A percentile compares a stretch with the other conserved stretches of the same genome.
phyloP scores from a whole-genome alignment of 2,113 vertebrate species.

The Lagopus muta region DNA sequence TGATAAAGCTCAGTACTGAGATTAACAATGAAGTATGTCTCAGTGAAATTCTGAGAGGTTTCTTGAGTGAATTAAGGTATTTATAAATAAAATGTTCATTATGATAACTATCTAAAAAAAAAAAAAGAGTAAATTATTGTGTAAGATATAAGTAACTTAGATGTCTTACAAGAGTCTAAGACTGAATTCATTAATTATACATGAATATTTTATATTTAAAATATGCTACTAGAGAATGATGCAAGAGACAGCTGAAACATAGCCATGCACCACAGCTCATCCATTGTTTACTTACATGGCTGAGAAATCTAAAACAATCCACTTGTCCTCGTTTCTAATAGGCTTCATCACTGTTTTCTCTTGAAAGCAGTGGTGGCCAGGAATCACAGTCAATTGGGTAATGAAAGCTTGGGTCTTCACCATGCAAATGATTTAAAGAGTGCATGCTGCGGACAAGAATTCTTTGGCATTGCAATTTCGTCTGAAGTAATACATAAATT shows the following conservation, averaged over 20 bases:
- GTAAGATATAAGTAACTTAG: neutral
- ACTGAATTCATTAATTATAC: neutral
- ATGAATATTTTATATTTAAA: neutral
- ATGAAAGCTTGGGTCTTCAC: neutral
- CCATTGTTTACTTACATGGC: neutral
- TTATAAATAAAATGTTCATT: neutral
- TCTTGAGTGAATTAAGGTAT: neutral
- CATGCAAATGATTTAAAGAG: neutral
- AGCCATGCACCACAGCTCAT: fast-evolving
- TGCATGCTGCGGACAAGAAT: neutral
- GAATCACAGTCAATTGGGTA: fast-evolving
- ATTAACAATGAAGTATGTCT: neutral
- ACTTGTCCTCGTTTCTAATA: neutral
- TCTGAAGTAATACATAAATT: neutral
- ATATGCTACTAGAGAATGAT: neutral
- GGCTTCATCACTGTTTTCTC: neutral
- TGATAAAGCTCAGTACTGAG: neutral
- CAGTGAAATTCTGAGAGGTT: neutral
- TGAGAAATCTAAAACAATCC: neutral
- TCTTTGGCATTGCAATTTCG: neutral
- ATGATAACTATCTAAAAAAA: neutral
- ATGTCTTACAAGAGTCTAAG: neutral
- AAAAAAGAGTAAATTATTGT: neutral
- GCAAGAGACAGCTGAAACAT: neutral
- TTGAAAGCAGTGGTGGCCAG: neutral